Base-by-base conservation (phyloP, 1,140 invertebrate genomes). In the Leptinotarsa undecemlineata region DNA sequence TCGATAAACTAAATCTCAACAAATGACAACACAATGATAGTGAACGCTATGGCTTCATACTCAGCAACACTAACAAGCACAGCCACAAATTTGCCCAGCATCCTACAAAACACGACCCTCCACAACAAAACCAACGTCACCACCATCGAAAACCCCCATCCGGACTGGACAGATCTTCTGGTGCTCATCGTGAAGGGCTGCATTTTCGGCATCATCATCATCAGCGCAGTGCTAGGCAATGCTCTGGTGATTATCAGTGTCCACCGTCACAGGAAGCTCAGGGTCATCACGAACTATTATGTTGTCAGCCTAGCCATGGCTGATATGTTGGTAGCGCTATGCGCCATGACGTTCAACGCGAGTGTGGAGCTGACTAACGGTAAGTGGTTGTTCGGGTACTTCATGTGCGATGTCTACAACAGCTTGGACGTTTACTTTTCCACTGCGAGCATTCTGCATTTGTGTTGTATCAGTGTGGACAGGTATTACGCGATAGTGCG, bases 311-410 rank as follows among this genome's bases (percentile, higher is more conserved):
- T 98, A 21, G 95, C 96, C 0, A 92, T 95, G 79, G 96, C 96
- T 5, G 96, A 98, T 84, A 91, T 96, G 84, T 86, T 97, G 21
- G 96, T 98, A 11, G 96, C 96, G 4, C 86, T 97, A 21, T 94
- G 96, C 81, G 95, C 94, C 42, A 96, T 96, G 96, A 96, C 94
- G n/a, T 98, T 98, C 86, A 98, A 97, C 86, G 95, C 95, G 21
- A 94, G 92, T 80, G 90, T 95, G 8, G 93, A 95, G 82, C 83
- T 96, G 4, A 93, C 91, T 26, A 91, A 91, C 48, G 87, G 91
- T 48, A 86, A 86, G 75, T 98, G 97, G 97, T 85, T 95, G 72
- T 97, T 98, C 83, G 94, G 94, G 1, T 88, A 91, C 80, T 89
- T 93, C 77, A 93, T 97, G 90, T 98, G 97, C 88, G 95, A 98